Evolutionary conservation across 2,797 vertebrate species (phyloP).

Genomic region (Sciurus carolinensis): DNA sequence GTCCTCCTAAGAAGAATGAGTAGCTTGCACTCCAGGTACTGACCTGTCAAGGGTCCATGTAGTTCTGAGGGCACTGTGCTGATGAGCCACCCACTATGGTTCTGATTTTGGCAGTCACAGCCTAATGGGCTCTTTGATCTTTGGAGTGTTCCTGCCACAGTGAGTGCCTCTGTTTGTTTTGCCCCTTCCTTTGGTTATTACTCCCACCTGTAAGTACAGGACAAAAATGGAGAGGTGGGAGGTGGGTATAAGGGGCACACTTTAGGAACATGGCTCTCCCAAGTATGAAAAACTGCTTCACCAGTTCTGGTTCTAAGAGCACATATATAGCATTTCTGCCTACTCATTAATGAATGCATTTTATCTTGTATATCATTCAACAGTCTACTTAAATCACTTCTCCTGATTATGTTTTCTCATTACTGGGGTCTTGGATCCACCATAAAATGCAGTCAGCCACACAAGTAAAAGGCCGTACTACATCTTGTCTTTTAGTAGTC

Average conservation of each 20-base stretch:
- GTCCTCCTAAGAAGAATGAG: not conserved
- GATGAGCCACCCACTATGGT: constrained; percentile 23
- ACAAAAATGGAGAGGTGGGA: not conserved
- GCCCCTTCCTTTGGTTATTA: constrained; percentile 61
- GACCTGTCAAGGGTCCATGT: not conserved
- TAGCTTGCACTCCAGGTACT: not conserved
- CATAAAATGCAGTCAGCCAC: constrained; percentile 53
- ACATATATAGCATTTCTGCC: constrained; percentile 35
- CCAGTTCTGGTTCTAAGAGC: constrained; percentile 54
- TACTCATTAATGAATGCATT: constrained; percentile 69
- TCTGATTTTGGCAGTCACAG: constrained; percentile 26
- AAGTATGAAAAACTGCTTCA: constrained; percentile 55
- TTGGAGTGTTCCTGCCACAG: constrained; percentile 62
- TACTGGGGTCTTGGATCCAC: constrained; percentile 53
- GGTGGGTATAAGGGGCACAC: not conserved
- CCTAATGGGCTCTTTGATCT: constrained; percentile 64
- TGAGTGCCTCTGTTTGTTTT: constrained; percentile 67
- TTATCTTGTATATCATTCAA: constrained; percentile 72
- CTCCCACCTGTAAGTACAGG: constrained; percentile 52
- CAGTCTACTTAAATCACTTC: constrained; percentile 66
- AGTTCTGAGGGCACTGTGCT: not conserved
- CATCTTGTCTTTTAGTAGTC: not conserved
- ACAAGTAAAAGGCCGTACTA: constrained; percentile 32
- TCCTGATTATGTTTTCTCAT: constrained; percentile 67
- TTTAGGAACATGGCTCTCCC: constrained; percentile 23